A percentile compares a stretch with the other conserved stretches of the same genome.
phyloP scores from a whole-genome alignment of 2,797 vertebrate species.

The Crenichthys baileyi region DNA sequence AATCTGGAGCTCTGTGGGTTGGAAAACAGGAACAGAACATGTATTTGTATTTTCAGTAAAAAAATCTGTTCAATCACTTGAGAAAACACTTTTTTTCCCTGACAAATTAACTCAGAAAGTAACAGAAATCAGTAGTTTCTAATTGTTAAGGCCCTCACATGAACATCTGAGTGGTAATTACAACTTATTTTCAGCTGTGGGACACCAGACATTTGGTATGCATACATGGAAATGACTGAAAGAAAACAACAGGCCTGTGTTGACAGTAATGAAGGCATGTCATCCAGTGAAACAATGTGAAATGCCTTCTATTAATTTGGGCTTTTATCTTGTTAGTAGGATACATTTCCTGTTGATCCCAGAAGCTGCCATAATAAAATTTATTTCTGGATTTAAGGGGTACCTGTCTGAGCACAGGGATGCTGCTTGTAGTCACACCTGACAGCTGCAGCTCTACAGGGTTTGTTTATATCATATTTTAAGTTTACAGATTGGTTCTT shows the following conservation, averaged over 20 bases:
- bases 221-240: background rate
- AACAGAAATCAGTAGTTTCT: slow-evolving; percentile 15
- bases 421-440: background rate
- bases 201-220: background rate
- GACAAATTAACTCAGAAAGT: slow-evolving; percentile 17
- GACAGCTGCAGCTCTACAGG: background rate
- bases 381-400: background rate
- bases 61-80: too few relatives aligned
- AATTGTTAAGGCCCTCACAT: background rate
- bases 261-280: slow-evolving; percentile 1
- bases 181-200: slow-evolving; percentile 7
- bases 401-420: background rate
- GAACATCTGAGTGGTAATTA: slow-evolving; percentile 23
- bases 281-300: slow-evolving; percentile 1
- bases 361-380: background rate
- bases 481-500: background rate
- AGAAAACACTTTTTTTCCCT: background rate
- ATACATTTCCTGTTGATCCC: background rate
- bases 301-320: background rate
- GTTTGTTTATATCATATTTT: background rate
- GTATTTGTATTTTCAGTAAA: background rate
- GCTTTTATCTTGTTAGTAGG: background rate
- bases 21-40: slow-evolving; percentile 11
- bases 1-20: slow-evolving; percentile 89
- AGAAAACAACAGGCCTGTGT: background rate